Percentiles rank a stretch among this genome's conserved stretches.
Evolutionary conservation across 1,140 invertebrate species (phyloP).

Genomic region (Caenorhabditis elegans): DNA sequence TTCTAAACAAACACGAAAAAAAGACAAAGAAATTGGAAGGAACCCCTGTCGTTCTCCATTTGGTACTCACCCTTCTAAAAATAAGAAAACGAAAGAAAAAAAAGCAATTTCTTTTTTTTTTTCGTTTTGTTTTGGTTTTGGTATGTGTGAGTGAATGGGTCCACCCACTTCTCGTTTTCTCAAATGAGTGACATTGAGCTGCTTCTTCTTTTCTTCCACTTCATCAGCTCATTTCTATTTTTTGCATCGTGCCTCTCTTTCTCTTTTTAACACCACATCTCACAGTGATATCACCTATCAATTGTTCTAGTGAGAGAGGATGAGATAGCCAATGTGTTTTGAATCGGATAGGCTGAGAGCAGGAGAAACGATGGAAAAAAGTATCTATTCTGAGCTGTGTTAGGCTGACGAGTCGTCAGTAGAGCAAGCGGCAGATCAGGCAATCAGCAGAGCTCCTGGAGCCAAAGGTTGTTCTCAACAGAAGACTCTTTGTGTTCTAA

Average conservation of each 20-base stretch:
- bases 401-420: too few species aligned
- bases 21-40: not conserved
- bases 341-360: not conserved
- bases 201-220: not conserved
- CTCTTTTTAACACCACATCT: not conserved
- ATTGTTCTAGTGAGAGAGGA: not conserved
- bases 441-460: too few species aligned
- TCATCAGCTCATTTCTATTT: not conserved
- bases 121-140: not conserved
- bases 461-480: too few species aligned
- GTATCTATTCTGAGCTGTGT: constrained; percentile 17
- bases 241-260: not conserved
- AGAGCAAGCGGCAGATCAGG: too few species aligned
- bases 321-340: not conserved
- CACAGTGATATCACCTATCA: constrained; percentile 16
- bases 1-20: not conserved
- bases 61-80: not conserved
- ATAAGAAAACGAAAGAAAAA: constrained; percentile 1
- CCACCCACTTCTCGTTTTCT: not conserved
- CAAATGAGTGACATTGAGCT: constrained; percentile 1
- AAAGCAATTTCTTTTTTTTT: not conserved
- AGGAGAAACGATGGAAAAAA: not conserved
- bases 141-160: not conserved
- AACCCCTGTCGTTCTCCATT: not conserved
- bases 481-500: too few species aligned